Base-by-base conservation (phyloP, 2,797 vertebrate species). In the Aphelocoma californica region DNA sequence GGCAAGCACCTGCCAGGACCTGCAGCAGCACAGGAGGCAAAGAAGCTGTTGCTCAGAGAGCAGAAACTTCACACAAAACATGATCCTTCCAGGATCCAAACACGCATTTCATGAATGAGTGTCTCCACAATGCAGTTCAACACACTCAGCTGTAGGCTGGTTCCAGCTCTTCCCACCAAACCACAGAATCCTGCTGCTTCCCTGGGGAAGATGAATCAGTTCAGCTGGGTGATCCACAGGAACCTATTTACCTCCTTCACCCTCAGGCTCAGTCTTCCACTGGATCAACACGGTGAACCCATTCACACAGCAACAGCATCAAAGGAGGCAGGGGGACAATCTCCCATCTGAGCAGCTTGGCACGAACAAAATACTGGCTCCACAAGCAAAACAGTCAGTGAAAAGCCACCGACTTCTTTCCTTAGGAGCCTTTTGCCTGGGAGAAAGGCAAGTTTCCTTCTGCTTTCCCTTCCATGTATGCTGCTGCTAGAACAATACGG, bases 231-330 rank as follows among this genome's bases (percentile, higher is more conserved):
- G 83, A 90, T 47, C 90, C 44, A 5, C 50, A 65, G 54, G 40
- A 86, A 67, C 19, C 18, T 34, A 7, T 78, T 83, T 18, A 36
- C 61, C 58, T 88, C 57, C 65, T 74, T 40, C 67, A 48, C 44
- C 75, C 77, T 83, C 82, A 60, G 61, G 45, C 26, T 79, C 26
- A 73, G 70, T 11, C 19, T 93, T 75, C 70, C 62, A 54, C 4
- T 40, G 86, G 81, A 93, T 92, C 74, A 93, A 56, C 65, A 78
- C 85, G 74, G 48, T 53, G 86, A 96, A 92, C 53, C 32, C 81
- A 62, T 53, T 91, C 40, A 21, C 53, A 48, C 34, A 62, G 71
- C 84, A 90, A 70, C 86, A 92, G 69, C 56, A 84, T 18, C 70
- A 45, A 34, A 84, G 28, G 50, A 62, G 34, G 57, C 70, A 75